These are phyloP conservation scores for Anas bernieri DNA, from an alignment of 2,797 vertebrate genomes.

Conservation along the genomic window DNA sequence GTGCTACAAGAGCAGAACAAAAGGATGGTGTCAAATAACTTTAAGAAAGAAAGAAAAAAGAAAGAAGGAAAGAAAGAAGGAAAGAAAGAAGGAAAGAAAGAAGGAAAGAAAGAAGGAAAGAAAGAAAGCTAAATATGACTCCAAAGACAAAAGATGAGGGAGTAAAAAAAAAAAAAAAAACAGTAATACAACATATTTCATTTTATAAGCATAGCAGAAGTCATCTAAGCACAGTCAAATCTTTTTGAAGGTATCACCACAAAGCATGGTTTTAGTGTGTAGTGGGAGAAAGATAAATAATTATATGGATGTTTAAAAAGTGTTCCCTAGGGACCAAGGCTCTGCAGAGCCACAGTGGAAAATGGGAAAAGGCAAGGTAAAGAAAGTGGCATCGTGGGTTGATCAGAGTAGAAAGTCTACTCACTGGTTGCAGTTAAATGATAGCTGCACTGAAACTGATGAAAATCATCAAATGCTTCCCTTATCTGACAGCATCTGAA, in stretches of 20 bases:
- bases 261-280: not conserved
- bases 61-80: too few species aligned
- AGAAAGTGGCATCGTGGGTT: not conserved
- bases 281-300: not conserved
- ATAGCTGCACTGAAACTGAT: not conserved
- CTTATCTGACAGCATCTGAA: not conserved
- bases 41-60: too few species aligned
- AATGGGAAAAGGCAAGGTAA: not conserved
- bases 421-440: not conserved
- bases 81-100: too few species aligned
- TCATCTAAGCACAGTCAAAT: not conserved
- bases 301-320: not conserved
- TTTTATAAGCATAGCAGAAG: not conserved
- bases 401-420: not conserved
- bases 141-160: not conserved
- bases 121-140: not conserved
- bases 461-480: not conserved
- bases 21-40: not conserved
- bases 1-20: not conserved
- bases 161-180: not conserved
- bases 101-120: too few species aligned
- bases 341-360: not conserved
- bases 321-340: not conserved
- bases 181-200: not conserved
- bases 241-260: not conserved